These are phyloP conservation scores for Podocnemis expansa DNA, from an alignment of 2,113 vertebrate genomes.

Conservation along the genomic window DNA sequence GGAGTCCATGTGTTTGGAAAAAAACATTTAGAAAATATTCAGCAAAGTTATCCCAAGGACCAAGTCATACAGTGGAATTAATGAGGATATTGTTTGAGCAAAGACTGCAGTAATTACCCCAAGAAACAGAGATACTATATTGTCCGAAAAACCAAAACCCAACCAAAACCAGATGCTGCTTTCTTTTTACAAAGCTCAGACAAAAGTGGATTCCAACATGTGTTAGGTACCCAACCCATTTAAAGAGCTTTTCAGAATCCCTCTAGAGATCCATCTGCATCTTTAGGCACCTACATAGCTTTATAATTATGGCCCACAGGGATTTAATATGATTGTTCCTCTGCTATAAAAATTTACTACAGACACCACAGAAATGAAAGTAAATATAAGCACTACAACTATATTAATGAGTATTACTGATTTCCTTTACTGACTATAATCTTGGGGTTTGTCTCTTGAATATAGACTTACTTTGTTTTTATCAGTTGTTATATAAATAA, in stretches of 20 bases:
- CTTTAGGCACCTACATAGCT: background rate
- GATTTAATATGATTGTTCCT: background rate
- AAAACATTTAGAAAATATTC: background rate
- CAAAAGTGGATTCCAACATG: background rate
- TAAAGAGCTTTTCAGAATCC: background rate
- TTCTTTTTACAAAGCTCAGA: background rate
- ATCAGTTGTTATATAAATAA: slow-evolving; percentile 50
- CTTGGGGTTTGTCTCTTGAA: slow-evolving; percentile 43
- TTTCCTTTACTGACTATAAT: slow-evolving; percentile 63
- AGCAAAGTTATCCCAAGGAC: background rate
- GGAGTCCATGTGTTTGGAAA: background rate
- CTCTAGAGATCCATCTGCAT: background rate
- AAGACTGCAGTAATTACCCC: background rate
- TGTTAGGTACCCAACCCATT: background rate
- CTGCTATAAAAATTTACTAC: background rate
- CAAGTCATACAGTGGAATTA: background rate
- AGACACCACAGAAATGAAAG: slow-evolving; percentile 1
- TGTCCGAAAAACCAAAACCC: background rate
- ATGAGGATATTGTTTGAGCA: rapidly evolving
- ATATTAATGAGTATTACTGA: slow-evolving; percentile 29
- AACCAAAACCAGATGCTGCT: background rate
- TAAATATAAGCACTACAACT: slow-evolving; percentile 4
- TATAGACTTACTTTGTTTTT: slow-evolving; percentile 42
- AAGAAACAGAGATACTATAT: background rate
- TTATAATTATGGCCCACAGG: background rate